phyloP scores from a whole-genome alignment of 2,888 invertebrate genomes.

The Neria commutata region DNA sequence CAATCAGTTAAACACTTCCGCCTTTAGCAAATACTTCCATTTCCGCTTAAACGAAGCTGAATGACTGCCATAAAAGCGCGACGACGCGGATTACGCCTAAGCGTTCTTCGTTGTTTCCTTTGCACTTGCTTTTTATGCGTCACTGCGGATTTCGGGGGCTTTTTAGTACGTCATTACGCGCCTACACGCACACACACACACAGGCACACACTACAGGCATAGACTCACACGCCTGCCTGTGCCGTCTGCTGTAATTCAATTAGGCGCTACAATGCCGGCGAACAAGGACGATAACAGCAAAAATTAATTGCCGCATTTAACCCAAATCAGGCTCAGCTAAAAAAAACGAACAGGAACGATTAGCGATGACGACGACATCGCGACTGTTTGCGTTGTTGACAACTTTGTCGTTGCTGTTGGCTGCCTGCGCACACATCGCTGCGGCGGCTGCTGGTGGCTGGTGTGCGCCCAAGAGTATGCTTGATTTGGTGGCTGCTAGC shows the following conservation, averaged over 20 bases:
- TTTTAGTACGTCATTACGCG: no score
- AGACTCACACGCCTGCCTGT: neutral
- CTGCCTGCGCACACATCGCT: neutral
- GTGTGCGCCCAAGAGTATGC: constrained; percentile 12
- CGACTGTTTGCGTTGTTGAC: neutral
- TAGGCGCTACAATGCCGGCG: constrained; percentile 1
- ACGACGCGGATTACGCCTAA: neutral
- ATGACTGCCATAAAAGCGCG: neutral
- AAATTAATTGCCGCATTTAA: constrained; percentile 4
- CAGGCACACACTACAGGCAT: neutral
- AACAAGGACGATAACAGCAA: constrained; percentile 1
- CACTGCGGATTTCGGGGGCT: neutral
- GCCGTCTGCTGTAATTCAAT: constrained; percentile 4
- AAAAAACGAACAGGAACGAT: neutral
- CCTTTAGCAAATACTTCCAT: constrained; percentile 42
- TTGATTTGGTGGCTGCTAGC: constrained; percentile 1
- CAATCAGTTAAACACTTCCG: constrained; percentile 29
- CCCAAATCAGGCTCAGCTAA: constrained; percentile 9
- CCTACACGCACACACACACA: neutral
- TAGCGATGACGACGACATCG: neutral
- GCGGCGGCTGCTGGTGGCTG: neutral
- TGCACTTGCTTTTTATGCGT: neutral
- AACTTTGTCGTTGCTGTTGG: neutral
- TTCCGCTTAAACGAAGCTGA: constrained; percentile 26
- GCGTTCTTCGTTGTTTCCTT: neutral